phyloP scores from a whole-genome alignment of 2,888 invertebrate genomes.

The Sarcophaga variegata region DNA sequence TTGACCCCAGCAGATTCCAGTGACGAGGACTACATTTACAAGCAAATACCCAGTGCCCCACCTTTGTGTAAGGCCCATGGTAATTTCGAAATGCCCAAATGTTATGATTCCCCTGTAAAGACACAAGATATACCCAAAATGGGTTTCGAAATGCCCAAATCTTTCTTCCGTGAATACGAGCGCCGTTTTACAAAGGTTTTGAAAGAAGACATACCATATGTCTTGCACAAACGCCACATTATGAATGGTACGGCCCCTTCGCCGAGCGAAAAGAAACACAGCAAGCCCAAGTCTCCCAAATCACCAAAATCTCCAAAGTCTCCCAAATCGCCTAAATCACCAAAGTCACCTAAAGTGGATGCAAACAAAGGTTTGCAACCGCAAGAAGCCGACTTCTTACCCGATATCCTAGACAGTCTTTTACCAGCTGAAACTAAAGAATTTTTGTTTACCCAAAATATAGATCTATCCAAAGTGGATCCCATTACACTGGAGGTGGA shows the following conservation, averaged over 20 bases:
- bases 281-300: slow-evolving; percentile 86
- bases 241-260: slow-evolving; percentile 91
- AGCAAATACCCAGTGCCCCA: slow-evolving; percentile 89
- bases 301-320: slow-evolving; percentile 86
- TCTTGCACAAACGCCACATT: slow-evolving; percentile 91
- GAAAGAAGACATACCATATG: slow-evolving; percentile 91
- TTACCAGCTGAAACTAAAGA: slow-evolving; percentile 83
- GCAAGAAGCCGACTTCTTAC: slow-evolving; percentile 82
- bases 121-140: slow-evolving; percentile 85
- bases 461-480: slow-evolving; percentile 88
- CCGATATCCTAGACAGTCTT: slow-evolving; percentile 83
- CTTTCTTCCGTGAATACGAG: slow-evolving; percentile 87
- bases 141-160: slow-evolving; percentile 88
- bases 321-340: slow-evolving; percentile 85
- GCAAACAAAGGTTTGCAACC: slow-evolving; percentile 65
- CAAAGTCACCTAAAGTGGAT: slow-evolving; percentile 84
- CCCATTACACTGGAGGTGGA: slow-evolving; percentile 88
- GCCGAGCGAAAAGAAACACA: slow-evolving; percentile 82
- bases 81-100: slow-evolving; percentile 86
- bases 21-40: slow-evolving; percentile 90
- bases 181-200: slow-evolving; percentile 82
- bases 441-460: slow-evolving; percentile 89
- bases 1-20: slow-evolving; percentile 92
- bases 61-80: slow-evolving; percentile 88
- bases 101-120: slow-evolving; percentile 80